A percentile compares a stretch with the other conserved stretches of the same genome.
These are phyloP conservation scores for Physocephala rufipes DNA, from an alignment of 2,888 invertebrate genomes.

Conservation along the genomic window DNA sequence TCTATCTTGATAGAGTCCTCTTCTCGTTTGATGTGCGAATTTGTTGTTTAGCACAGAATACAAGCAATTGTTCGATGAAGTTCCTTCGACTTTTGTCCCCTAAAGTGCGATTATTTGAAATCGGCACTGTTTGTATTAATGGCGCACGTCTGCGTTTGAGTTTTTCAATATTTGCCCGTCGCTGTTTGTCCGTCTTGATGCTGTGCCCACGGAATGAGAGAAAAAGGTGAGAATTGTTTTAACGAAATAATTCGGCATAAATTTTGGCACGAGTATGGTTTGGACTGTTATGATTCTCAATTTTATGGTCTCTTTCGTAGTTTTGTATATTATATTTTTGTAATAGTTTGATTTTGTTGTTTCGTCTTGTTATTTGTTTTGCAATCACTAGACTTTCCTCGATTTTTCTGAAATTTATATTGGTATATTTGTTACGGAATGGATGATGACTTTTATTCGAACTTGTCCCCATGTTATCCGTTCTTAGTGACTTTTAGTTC, in stretches of 20 bases:
- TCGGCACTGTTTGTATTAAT: conserved; percentile 16
- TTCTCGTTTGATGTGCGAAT: conserved; percentile 63
- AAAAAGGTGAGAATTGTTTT: conserved; percentile 51
- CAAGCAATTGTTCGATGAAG: conserved; percentile 55
- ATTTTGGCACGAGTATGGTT: conserved; percentile 43
- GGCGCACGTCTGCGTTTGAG: not conserved
- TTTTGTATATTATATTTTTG: conserved; percentile 35
- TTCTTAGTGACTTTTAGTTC: no score
- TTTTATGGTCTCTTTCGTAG: conserved; percentile 4
- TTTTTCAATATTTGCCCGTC: not conserved
- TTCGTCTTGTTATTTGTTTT: not conserved
- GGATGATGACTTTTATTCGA: no score
- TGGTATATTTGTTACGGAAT: no score
- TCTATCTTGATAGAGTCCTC: conserved; percentile 57
- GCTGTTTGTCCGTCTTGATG: conserved; percentile 15
- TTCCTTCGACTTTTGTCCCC: conserved; percentile 32
- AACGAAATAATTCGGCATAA: conserved; percentile 44
- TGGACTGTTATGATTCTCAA: conserved; percentile 5
- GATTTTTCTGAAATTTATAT: no score
- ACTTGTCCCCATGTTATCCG: no score
- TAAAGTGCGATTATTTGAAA: not conserved
- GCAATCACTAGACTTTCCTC: no score
- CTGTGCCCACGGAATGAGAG: conserved; percentile 20
- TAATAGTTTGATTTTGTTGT: conserved; percentile 17
- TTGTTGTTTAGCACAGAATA: conserved; percentile 60